Percentiles rank a stretch among this genome's conserved stretches.
Evolutionary conservation across 2,888 invertebrate species (phyloP).

Genomic region (Hesperia comma): DNA sequence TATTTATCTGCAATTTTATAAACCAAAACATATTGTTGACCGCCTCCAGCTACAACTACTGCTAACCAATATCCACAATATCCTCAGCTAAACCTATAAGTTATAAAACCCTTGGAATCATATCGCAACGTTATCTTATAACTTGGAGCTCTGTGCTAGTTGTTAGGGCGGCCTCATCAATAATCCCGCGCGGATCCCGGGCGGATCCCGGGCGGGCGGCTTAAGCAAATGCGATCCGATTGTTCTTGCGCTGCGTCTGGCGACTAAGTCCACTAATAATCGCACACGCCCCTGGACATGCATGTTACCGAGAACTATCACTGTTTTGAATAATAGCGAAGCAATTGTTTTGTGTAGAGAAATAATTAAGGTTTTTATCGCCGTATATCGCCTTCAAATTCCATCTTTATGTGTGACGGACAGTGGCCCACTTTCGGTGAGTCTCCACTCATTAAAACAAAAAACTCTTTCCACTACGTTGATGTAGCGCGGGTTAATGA

Average conservation of each 20-base stretch:
- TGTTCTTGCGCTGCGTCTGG: constrained; percentile 46
- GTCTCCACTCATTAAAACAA: too few relatives aligned
- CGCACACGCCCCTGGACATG: neutral
- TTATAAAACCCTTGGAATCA: too few relatives aligned
- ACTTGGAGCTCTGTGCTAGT: constrained; percentile 47
- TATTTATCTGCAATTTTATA: too few relatives aligned
- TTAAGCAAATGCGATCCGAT: constrained; percentile 75
- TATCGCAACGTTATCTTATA: constrained; percentile 21
- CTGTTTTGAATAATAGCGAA: neutral
- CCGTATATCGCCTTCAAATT: too few relatives aligned
- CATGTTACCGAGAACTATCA: neutral
- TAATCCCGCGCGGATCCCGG: constrained; percentile 66
- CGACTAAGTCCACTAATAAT: constrained; percentile 20
- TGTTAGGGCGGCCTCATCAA: constrained; percentile 61
- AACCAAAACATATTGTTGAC: too few relatives aligned
- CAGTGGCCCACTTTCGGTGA: too few relatives aligned
- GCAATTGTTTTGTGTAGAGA: neutral
- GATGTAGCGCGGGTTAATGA: too few relatives aligned
- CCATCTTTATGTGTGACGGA: too few relatives aligned
- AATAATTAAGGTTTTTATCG: neutral
- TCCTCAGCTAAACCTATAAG: too few relatives aligned
- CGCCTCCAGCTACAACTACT: too few relatives aligned
- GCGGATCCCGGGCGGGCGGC: constrained; percentile 59
- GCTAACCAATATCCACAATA: too few relatives aligned
- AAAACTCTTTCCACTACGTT: too few relatives aligned